Evolutionary conservation across 2,888 invertebrate genomes (phyloP).

Genomic region (Melanchra persicariae): DNA sequence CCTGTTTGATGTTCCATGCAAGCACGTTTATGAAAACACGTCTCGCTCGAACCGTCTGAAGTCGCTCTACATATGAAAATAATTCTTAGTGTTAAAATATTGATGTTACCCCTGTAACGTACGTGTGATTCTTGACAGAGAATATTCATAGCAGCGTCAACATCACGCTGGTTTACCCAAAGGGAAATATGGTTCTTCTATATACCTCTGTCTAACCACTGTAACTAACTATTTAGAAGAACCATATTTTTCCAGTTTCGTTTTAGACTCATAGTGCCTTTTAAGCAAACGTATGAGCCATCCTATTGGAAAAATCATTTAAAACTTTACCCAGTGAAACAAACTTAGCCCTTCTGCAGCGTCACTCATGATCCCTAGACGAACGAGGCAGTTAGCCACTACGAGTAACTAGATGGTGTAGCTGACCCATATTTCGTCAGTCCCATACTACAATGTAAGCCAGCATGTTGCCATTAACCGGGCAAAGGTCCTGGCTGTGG

Average conservation of each 20-base stretch:
- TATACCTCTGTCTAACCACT: no score
- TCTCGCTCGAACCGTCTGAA: conserved; percentile 13
- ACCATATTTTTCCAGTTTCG: not conserved
- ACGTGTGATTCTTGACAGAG: conserved; percentile 39
- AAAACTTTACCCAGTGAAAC: no score
- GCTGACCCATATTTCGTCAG: not conserved
- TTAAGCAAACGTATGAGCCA: no score
- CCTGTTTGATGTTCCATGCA: conserved; percentile 43
- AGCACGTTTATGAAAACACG: conserved; percentile 53
- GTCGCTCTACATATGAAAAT: conserved; percentile 36
- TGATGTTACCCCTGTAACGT: conserved; percentile 29
- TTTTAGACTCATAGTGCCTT: not conserved
- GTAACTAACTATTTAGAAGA: no score
- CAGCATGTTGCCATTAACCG: not conserved
- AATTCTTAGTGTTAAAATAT: conserved; percentile 46
- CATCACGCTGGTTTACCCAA: not conserved
- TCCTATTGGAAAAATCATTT: no score
- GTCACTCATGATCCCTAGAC: not conserved
- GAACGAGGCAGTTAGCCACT: not conserved
- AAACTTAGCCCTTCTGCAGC: no score
- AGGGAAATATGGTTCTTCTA: no score
- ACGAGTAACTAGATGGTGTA: not conserved
- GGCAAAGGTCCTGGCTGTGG: not conserved
- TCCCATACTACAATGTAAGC: not conserved
- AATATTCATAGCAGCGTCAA: conserved; percentile 70